Base-by-base conservation (phyloP, 2,888 invertebrate species). In the Drosophila setosimentum region DNA sequence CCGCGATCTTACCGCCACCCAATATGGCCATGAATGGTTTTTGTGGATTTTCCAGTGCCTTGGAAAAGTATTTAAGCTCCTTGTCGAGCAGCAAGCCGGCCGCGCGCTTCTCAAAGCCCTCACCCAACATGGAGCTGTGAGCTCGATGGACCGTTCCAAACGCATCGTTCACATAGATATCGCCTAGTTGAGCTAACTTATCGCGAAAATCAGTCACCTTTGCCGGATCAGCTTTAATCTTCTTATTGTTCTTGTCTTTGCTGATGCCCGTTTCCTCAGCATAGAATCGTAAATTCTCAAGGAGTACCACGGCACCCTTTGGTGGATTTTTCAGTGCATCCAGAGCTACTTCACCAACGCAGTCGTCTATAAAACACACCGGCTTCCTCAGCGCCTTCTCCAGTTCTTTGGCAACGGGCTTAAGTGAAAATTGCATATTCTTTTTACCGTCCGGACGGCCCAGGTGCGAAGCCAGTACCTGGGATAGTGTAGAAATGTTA, bases 251-350 rank as follows among this genome's bases (percentile, higher is more conserved):
- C 0, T 95, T 95, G 93, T 98, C 97, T 7, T 98, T 95, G 51
- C 98, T 99, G 93, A 99, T 99, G 78, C 99, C 99, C 93, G 99
- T 99, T 93, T 99, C 99, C 92, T 99, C 99, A 48, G 99, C 93
- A 92, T 99, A 98, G 94, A 97, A 99, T 29, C 99, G 95, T 3
- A 99, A 94, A 93, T 99, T 99, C 93, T 99, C 99, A 62, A 99
- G 94, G 40, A 99, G 95, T 86, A 99, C 97, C 1, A 99, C 95
- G 0, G 97, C 95, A 3, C 99, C 99, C 0, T 95, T 94, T 21
- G 96, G 94, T 1, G 99, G 99, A 92, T 98, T 95, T 18, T 96
- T 96, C 93, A 99, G 98, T 0, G 96, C 97, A 18, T 94, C 94
- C 93, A 99, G 98, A 2, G 99, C 98, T 85, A 97, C 96, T 0